Evolutionary conservation across 1,140 invertebrate genomes (phyloP).

Genomic region (Drosophila takahashii): DNA sequence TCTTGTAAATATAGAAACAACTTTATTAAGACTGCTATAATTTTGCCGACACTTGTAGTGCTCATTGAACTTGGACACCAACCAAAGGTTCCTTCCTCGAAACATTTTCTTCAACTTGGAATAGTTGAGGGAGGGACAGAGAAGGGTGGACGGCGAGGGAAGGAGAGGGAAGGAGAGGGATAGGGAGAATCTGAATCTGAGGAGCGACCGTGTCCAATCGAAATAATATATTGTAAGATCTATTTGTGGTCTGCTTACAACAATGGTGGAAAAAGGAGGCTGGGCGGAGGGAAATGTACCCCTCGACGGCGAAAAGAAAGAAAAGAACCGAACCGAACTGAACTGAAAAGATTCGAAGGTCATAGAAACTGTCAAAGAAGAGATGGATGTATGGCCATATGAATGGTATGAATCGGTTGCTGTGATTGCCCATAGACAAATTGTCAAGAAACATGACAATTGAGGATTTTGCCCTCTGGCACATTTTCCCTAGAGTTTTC

Average conservation of each 20-base stretch:
- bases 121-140: conserved; percentile 7
- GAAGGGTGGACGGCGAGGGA: background rate
- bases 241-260: conserved; percentile 60
- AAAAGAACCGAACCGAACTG: background rate
- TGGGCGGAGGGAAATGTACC: conserved; percentile 19
- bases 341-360: conserved; percentile 54
- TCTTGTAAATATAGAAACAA: background rate
- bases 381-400: conserved; percentile 43
- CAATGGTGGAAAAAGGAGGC: conserved; percentile 9
- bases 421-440: conserved; percentile 69
- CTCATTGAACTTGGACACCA: conserved; percentile 46
- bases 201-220: conserved; percentile 53
- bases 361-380: conserved; percentile 55
- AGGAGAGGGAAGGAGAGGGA: background rate
- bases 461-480: conserved; percentile 50
- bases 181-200: background rate
- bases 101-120: conserved; percentile 32
- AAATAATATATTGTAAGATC: conserved; percentile 58
- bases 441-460: conserved; percentile 52
- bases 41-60: conserved; percentile 11
- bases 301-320: conserved; percentile 19
- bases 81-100: conserved; percentile 16
- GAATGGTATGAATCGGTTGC: conserved; percentile 50
- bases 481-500: conserved; percentile 15
- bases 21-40: conserved; percentile 9